Base-by-base conservation (phyloP, 1,140 invertebrate species). In the Panagrolaimus sp. region DNA sequence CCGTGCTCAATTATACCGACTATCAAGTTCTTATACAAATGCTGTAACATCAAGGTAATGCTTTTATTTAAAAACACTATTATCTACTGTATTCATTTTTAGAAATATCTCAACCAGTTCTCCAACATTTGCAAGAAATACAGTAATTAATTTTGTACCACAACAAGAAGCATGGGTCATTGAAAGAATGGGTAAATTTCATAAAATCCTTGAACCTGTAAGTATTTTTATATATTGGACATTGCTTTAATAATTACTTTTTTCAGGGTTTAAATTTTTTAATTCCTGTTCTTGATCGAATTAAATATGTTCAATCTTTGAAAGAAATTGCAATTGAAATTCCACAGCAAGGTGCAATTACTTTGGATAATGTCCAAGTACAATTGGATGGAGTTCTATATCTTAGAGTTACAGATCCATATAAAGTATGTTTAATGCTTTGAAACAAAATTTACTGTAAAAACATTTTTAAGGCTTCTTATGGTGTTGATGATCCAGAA, bases 241-340 rank as follows among this genome's bases (percentile, higher is more conserved):
- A 70, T 72, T 74, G 44, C 73, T 65, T 58, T 65, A 4, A 7
- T 38, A 4, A 38, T 4, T 46, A 65, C 6, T 68, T 78, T 78
- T 71, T 78, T 17, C 65, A 87, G 86, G 96, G 96, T 8, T 85
- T 99, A 4, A 99, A 98, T 84, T 80, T 98, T 69, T 84, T 98
- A 12, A 87, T 96, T 71, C 96, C 96, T 7, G 84, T 99, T 73
- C 84, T 96, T 63, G 96, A 99, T 85, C 88, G 87, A 84, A 90
- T 99, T 9, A 95, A 91, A 86, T 98, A 99, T 87, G 94, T 98
- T 21, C 96, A 99, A 85, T 94, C 91, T 86, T 85, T 99, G 8
- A 98, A 98, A 85, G 96, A 99, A 91, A 93, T 98, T 72, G 94
- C 95, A 0, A 98, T 99, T 79, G 95, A 98, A 87, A 93, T 99